Evolutionary conservation across 2,888 invertebrate genomes (phyloP).

Genomic region (Torymus texanus): DNA sequence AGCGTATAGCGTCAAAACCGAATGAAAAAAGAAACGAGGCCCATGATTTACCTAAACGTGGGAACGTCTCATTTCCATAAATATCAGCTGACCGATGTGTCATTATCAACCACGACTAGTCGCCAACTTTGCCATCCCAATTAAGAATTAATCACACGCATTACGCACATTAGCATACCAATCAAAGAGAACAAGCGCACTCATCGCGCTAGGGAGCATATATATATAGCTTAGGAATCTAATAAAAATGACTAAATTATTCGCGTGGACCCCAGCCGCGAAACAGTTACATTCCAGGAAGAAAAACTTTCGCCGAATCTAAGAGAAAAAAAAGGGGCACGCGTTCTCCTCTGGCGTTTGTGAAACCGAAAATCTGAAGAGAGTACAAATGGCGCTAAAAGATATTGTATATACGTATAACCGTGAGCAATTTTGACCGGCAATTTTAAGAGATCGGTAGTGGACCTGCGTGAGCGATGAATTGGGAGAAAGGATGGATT

Average conservation of each 20-base stretch:
- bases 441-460: no score
- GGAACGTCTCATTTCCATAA: neutral
- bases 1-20: no score
- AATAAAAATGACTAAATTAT: slow-evolving; percentile 35
- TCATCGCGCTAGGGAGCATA: no score
- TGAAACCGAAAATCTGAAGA: no score
- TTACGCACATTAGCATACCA: slow-evolving; percentile 20
- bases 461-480: no score
- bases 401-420: no score
- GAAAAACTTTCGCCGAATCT: slow-evolving; percentile 35
- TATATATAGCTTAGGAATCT: neutral
- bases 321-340: neutral
- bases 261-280: neutral
- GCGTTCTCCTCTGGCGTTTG: no score
- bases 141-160: slow-evolving; percentile 10
- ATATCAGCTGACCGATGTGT: neutral
- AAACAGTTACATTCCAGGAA: slow-evolving; percentile 29
- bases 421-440: no score
- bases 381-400: no score
- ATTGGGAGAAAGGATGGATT: no score
- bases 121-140: neutral
- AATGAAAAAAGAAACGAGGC: no score
- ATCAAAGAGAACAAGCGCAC: neutral
- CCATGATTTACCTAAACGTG: no score
- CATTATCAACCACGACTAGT: neutral